A percentile compares a stretch with the other conserved stretches of the same genome.
Conservation (phyloP, 2,113 vertebrate genomes). For the Australoheros scitulus region DNA sequence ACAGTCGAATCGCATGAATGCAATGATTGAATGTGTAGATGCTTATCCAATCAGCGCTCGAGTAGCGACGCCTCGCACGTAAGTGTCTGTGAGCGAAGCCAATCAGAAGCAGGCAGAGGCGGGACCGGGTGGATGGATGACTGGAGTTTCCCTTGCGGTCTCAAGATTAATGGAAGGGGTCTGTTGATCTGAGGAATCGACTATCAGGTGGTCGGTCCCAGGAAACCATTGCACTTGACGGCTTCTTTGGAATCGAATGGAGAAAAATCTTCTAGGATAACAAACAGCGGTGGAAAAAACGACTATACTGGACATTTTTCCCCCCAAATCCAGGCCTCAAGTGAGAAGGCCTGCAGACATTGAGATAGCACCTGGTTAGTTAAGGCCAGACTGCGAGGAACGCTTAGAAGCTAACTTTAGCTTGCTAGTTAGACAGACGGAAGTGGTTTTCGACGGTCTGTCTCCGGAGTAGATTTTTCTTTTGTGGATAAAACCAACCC, state of each 20-base stretch:
- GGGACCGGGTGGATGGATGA: constrained; percentile 62
- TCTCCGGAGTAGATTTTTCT: constrained; percentile 49
- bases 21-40: constrained; percentile 20
- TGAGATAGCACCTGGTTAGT: constrained; percentile 64
- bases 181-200: constrained; percentile 76
- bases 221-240: constrained; percentile 55
- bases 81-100: constrained; percentile 13
- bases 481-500: not conserved
- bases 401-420: constrained; percentile 61
- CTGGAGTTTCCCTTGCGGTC: constrained; percentile 83
- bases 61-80: not conserved
- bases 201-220: constrained; percentile 65
- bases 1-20: constrained; percentile 65
- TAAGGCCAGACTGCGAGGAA: constrained; percentile 68
- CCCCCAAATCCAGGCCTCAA: not conserved
- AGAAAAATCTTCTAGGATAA: constrained; percentile 18
- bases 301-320: constrained; percentile 10
- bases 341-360: constrained; percentile 58
- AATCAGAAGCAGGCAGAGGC: constrained; percentile 56
- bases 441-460: constrained; percentile 29
- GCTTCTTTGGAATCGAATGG: constrained; percentile 39
- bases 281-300: not conserved
- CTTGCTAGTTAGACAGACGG: constrained; percentile 31
- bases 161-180: constrained; percentile 82
- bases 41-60: constrained; percentile 57